Percentiles rank a stretch among this genome's conserved stretches.
Evolutionary conservation across 2,113 vertebrate species (phyloP).

Genomic region (Malurus melanocephalus): DNA sequence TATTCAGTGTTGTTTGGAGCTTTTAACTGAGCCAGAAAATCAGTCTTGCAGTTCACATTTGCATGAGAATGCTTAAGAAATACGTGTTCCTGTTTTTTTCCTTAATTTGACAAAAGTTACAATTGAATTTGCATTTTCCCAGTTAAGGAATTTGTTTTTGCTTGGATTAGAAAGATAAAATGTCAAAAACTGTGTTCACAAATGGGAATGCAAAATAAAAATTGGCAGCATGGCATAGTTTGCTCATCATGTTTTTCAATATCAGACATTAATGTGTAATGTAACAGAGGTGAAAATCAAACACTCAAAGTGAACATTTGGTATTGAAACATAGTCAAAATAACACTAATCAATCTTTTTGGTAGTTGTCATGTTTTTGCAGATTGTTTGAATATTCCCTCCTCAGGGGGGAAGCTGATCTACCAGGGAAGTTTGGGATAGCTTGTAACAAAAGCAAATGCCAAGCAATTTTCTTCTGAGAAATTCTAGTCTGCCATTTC

Average conservation of each 20-base stretch:
- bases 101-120: neutral
- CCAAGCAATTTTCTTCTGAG: neutral
- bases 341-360: slow-evolving; percentile 26
- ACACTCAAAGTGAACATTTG: slow-evolving; percentile 34
- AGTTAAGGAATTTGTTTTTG: neutral
- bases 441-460: neutral
- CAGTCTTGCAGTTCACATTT: neutral
- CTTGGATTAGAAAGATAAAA: neutral
- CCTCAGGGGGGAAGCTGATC: neutral
- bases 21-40: neutral
- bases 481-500: neutral
- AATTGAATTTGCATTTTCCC: neutral
- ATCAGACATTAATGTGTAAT: slow-evolving; percentile 19
- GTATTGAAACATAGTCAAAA: neutral
- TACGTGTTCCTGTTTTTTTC: neutral
- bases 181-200: neutral
- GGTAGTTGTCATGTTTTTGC: neutral
- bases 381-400: slow-evolving; percentile 3
- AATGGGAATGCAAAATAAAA: slow-evolving; percentile 31
- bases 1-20: neutral
- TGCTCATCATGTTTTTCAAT: neutral
- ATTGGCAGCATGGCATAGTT: neutral
- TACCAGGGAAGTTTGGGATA: neutral
- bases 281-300: slow-evolving; percentile 38
- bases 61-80: neutral